These are phyloP conservation scores for Eubasilissa regina DNA, from an alignment of 1,140 invertebrate species.

Conservation along the genomic window DNA sequence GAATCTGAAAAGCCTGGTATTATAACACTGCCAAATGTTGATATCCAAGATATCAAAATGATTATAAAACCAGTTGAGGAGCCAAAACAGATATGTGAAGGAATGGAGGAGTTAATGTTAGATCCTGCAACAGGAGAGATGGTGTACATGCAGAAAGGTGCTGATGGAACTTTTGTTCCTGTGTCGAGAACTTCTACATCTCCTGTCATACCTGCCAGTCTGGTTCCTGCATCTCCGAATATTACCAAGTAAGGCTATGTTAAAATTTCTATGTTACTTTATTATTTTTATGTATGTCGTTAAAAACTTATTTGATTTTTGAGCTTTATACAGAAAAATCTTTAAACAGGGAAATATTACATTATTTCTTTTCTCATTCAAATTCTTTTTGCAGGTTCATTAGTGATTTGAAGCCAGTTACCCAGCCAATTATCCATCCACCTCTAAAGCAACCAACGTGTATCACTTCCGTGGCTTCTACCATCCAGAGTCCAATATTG, in stretches of 20 bases:
- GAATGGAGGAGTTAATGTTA: conserved; percentile 68
- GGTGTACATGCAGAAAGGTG: conserved; percentile 80
- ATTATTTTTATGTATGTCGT: neutral
- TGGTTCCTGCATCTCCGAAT: neutral
- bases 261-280: too few species aligned
- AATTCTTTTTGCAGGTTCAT: conserved; percentile 45
- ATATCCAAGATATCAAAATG: conserved; percentile 1
- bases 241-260: conserved; percentile 31
- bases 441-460: conserved; percentile 41
- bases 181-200: conserved; percentile 65
- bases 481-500: conserved; percentile 10
- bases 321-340: too few species aligned
- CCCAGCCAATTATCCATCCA: neutral
- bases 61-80: conserved; percentile 24
- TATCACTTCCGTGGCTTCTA: conserved; percentile 43
- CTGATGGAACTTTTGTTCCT: conserved; percentile 81
- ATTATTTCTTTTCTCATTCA: neutral
- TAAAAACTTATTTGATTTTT: conserved; percentile 13
- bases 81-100: conserved; percentile 7
- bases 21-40: neutral
- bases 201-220: conserved; percentile 1
- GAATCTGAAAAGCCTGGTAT: conserved; percentile 12
- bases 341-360: too few species aligned
- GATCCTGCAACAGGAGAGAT: conserved; percentile 85
- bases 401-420: conserved; percentile 39